Conservation (phyloP, 1,140 invertebrate genomes). For the Achatina immaculata region DNA sequence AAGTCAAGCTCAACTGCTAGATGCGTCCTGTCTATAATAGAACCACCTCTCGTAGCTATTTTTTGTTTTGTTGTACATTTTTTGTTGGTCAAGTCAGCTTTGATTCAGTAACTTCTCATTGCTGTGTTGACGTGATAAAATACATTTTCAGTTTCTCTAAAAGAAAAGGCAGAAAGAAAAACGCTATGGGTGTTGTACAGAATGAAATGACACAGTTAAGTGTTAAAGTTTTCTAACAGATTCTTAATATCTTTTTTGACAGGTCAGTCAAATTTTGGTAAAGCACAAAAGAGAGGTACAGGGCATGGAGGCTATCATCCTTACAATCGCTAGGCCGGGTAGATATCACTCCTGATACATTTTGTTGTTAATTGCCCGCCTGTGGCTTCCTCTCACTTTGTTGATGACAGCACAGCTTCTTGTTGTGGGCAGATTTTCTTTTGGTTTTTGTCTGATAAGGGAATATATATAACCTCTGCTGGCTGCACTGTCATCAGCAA, state of each 20-base stretch:
- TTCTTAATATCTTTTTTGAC: slow-evolving; percentile 39
- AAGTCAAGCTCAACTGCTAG: background rate
- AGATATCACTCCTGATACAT: slow-evolving; percentile 28
- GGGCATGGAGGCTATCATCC: slow-evolving; percentile 49
- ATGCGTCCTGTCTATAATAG: background rate
- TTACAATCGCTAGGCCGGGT: slow-evolving; percentile 46
- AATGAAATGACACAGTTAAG: background rate
- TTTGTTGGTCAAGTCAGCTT: background rate
- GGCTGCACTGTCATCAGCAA: slow-evolving; percentile 11
- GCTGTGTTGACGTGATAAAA: too few species aligned
- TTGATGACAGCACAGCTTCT: slow-evolving; percentile 7
- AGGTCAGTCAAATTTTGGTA: slow-evolving; percentile 47
- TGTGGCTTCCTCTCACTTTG: background rate
- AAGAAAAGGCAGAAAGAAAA: too few species aligned
- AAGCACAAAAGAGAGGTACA: slow-evolving; percentile 50
- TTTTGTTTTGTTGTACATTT: background rate
- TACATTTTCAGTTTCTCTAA: too few species aligned
- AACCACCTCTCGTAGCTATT: background rate
- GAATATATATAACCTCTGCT: too few species aligned
- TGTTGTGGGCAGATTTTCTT: too few species aligned
- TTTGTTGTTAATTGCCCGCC: slow-evolving; percentile 25
- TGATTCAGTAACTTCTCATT: too few species aligned
- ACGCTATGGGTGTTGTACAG: background rate
- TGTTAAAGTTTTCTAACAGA: slow-evolving; percentile 7
- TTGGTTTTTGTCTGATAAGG: too few species aligned